phyloP scores from a whole-genome alignment of 2,797 vertebrate species.

The Diplodus puntazzo region DNA sequence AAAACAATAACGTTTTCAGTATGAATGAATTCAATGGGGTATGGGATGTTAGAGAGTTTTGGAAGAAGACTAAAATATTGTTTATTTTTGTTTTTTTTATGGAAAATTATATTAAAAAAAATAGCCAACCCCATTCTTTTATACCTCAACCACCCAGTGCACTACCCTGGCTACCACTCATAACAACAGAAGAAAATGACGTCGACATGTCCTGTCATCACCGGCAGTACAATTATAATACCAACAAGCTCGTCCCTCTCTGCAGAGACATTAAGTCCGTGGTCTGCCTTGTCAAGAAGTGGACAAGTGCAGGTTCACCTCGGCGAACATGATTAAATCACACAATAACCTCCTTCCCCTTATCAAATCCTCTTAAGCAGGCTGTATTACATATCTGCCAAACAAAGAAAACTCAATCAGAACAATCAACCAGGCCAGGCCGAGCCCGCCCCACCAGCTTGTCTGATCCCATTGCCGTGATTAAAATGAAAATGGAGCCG shows the following conservation, averaged over 20 bases:
- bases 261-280: constrained; percentile 40
- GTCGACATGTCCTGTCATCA: background rate
- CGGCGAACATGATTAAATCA: constrained; percentile 86
- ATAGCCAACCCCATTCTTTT: background rate
- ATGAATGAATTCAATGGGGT: background rate
- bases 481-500: constrained; percentile 88
- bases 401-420: constrained; percentile 89
- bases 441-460: constrained; percentile 71
- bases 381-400: constrained; percentile 88
- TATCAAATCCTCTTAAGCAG: constrained; percentile 87
- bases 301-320: constrained; percentile 78
- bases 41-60: background rate
- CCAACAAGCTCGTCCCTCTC: constrained; percentile 17
- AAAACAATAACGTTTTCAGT: background rate
- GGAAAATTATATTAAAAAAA: background rate
- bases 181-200: background rate
- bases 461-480: constrained; percentile 88
- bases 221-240: constrained; percentile 31
- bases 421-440: constrained; percentile 82
- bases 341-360: constrained; percentile 80
- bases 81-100: background rate
- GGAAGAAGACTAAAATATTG: background rate
- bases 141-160: background rate
- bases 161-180: background rate
- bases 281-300: constrained; percentile 67